Percentiles rank a stretch among this genome's conserved stretches.
phyloP scores from a whole-genome alignment of 2,888 invertebrate genomes.

The Catocala nupta region DNA sequence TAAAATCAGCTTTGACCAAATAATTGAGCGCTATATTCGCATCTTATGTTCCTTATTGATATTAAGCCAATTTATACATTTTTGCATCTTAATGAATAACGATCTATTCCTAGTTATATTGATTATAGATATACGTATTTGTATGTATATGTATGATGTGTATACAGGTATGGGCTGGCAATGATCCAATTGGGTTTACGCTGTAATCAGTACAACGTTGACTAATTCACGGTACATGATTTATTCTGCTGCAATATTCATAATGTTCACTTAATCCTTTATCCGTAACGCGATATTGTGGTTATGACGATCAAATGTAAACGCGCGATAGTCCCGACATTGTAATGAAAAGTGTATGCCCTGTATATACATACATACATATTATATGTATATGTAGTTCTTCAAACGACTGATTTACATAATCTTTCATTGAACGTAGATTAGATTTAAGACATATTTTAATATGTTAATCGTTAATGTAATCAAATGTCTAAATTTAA shows the following conservation, averaged over 20 bases:
- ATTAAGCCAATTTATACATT: slow-evolving; percentile 17
- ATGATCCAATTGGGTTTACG: slow-evolving; percentile 1
- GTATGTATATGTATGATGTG: slow-evolving; percentile 2
- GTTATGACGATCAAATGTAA: neutral
- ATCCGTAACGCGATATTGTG: neutral
- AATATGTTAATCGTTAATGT: slow-evolving; percentile 61
- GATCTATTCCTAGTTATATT: slow-evolving; percentile 34
- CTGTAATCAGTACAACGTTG: neutral
- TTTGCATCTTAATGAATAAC: slow-evolving; percentile 23
- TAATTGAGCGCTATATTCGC: slow-evolving; percentile 16
- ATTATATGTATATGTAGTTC: slow-evolving; percentile 60
- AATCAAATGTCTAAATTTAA: slow-evolving; percentile 49
- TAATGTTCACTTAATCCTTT: neutral
- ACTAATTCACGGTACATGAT: slow-evolving; percentile 2
- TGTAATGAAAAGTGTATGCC: neutral
- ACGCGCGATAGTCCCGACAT: neutral
- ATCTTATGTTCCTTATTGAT: slow-evolving; percentile 14
- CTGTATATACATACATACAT: slow-evolving; percentile 12
- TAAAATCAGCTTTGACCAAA: slow-evolving; percentile 13
- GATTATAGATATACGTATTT: slow-evolving; percentile 10
- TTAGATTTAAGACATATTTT: slow-evolving; percentile 65
- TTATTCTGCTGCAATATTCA: neutral
- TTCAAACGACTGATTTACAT: slow-evolving; percentile 81
- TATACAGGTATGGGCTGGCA: neutral
- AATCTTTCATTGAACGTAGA: slow-evolving; percentile 71